Evolutionary conservation across 1,140 invertebrate genomes (phyloP).

Genomic region (Drosophila miranda): DNA sequence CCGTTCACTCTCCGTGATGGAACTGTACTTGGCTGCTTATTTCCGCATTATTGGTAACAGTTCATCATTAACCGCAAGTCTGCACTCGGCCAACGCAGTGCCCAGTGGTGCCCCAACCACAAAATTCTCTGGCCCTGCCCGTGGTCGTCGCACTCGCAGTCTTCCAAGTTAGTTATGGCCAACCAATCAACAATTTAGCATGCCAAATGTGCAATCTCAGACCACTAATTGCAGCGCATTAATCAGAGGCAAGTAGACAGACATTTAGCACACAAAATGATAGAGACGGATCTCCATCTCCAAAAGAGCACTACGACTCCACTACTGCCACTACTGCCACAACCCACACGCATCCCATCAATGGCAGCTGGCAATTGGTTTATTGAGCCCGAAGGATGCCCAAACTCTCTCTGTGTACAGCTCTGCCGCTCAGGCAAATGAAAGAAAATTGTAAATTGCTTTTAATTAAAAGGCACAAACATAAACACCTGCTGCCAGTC

Average conservation of each 20-base stretch:
- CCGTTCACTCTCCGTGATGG: neutral
- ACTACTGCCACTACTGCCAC: too few species aligned
- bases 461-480: constrained; percentile 81
- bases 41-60: constrained; percentile 46
- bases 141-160: too few species aligned
- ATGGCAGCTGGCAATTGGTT: constrained; percentile 47
- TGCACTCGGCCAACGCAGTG: constrained; percentile 1
- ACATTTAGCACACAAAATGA: constrained; percentile 53
- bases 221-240: constrained; percentile 75
- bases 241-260: constrained; percentile 60
- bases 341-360: neutral
- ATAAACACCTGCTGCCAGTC: constrained; percentile 75
- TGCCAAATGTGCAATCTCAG: constrained; percentile 75
- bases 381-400: constrained; percentile 49
- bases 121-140: constrained; percentile 27
- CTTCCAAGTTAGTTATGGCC: constrained; percentile 40
- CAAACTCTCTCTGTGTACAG: constrained; percentile 24
- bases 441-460: constrained; percentile 80
- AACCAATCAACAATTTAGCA: constrained; percentile 49
- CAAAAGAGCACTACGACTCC: neutral
- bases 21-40: constrained; percentile 10
- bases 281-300: constrained; percentile 18
- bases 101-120: constrained; percentile 11
- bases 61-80: constrained; percentile 40
- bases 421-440: constrained; percentile 40